Percentiles rank a stretch among this genome's conserved stretches.
phyloP scores from a whole-genome alignment of 1,140 invertebrate genomes.

The Calliopsis andreniformis region DNA sequence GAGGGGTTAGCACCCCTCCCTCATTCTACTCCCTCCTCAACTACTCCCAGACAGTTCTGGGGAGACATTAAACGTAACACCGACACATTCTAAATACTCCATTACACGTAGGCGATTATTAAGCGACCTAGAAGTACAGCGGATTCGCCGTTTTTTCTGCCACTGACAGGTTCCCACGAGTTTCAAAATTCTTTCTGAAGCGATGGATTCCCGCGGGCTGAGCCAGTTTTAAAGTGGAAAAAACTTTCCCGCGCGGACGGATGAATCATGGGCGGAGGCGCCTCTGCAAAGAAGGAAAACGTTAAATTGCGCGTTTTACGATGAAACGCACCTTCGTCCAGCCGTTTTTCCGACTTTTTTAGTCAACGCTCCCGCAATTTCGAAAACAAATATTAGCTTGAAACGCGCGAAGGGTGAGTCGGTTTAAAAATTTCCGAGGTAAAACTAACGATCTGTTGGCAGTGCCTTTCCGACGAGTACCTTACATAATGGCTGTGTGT shows the following conservation, averaged over 20 bases:
- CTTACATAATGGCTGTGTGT: not conserved
- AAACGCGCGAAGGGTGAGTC: not conserved
- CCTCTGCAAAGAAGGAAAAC: not conserved
- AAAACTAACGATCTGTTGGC: not conserved
- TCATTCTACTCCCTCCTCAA: too few species aligned
- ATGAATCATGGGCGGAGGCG: not conserved
- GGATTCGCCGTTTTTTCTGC: not conserved
- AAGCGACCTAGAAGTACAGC: not conserved
- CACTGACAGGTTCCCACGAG: not conserved
- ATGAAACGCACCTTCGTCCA: not conserved
- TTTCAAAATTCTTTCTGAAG: not conserved
- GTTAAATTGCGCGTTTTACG: not conserved
- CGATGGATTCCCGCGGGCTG: too few species aligned
- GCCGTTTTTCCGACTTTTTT: not conserved
- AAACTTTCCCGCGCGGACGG: not conserved
- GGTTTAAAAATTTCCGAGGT: constrained; percentile 3
- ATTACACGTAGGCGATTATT: not conserved
- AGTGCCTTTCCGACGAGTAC: not conserved
- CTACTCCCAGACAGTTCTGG: not conserved
- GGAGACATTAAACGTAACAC: too few species aligned
- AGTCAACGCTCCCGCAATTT: not conserved
- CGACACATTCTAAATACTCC: not conserved
- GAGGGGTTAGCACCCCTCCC: too few species aligned
- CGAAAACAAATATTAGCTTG: not conserved
- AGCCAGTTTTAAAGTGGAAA: constrained; percentile 2